These are phyloP conservation scores for Trachelipus rathkii DNA, from an alignment of 1,140 invertebrate species.

Conservation along the genomic window DNA sequence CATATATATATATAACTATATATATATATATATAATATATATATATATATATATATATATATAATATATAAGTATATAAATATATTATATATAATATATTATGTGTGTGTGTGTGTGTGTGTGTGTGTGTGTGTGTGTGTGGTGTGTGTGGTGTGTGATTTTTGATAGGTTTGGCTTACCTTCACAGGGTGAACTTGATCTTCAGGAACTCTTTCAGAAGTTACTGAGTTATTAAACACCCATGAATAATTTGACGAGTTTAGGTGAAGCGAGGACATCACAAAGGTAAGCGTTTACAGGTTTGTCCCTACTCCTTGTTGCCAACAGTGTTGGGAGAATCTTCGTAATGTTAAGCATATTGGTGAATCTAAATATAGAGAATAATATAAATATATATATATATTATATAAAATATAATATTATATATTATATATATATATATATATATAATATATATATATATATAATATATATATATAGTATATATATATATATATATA, in stretches of 20 bases:
- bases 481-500: no score
- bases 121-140: not conserved
- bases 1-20: no score
- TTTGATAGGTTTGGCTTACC: slow-evolving; percentile 1
- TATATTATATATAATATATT: not conserved
- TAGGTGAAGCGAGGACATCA: slow-evolving; percentile 28
- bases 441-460: slow-evolving; percentile 11
- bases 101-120: not conserved
- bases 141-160: not conserved
- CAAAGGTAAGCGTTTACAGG: slow-evolving; percentile 28
- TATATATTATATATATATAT: slow-evolving; percentile 15
- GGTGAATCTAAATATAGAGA: slow-evolving; percentile 23
- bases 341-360: slow-evolving; percentile 21
- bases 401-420: slow-evolving; percentile 1
- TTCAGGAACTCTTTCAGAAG: slow-evolving; percentile 29
- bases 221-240: slow-evolving; percentile 37
- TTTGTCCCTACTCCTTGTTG: slow-evolving; percentile 27
- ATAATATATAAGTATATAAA: not conserved
- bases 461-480: not conserved
- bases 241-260: slow-evolving; percentile 27
- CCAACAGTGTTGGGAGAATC: slow-evolving; percentile 22
- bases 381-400: not conserved
- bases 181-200: slow-evolving; percentile 27
- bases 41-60: no score
- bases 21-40: no score